Evolutionary conservation across 2,113 vertebrate genomes (phyloP).

Genomic region (Podarcis muralis): DNA sequence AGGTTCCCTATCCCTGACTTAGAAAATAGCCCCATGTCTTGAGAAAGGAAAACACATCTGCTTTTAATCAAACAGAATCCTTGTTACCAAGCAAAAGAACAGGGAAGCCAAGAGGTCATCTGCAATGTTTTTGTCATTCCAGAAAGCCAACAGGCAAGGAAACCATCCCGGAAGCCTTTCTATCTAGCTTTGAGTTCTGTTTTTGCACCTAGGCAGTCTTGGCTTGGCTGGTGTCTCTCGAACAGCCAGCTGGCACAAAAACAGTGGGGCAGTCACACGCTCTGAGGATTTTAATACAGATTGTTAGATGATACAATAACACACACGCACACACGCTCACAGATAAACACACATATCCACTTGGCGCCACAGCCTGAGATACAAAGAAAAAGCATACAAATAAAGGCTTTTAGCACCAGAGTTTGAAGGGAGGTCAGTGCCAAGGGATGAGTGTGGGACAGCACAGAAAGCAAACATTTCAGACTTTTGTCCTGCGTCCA

Average conservation of each 20-base stretch:
- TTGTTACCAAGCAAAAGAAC: background rate
- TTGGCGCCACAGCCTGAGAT: conserved; percentile 33
- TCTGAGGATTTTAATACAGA: conserved; percentile 32
- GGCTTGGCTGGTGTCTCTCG: background rate
- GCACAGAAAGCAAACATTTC: background rate
- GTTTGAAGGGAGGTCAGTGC: conserved; percentile 7
- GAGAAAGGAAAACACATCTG: background rate
- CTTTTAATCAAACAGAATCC: background rate
- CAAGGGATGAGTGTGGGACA: background rate
- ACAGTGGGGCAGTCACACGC: background rate
- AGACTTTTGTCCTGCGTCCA: background rate
- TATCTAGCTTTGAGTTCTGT: background rate
- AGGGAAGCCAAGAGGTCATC: too few species aligned
- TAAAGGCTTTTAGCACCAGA: conserved; percentile 15
- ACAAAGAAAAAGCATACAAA: conserved; percentile 21
- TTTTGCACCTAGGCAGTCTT: background rate
- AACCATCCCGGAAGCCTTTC: background rate
- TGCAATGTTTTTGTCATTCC: background rate
- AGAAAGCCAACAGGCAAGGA: background rate
- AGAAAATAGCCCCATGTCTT: background rate
- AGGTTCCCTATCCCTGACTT: background rate
- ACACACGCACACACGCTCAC: background rate
- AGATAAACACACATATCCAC: conserved; percentile 4
- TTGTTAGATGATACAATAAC: conserved; percentile 30
- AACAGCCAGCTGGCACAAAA: background rate